Conservation (phyloP, 1,140 invertebrate species). For the Drosophila suzukii region DNA sequence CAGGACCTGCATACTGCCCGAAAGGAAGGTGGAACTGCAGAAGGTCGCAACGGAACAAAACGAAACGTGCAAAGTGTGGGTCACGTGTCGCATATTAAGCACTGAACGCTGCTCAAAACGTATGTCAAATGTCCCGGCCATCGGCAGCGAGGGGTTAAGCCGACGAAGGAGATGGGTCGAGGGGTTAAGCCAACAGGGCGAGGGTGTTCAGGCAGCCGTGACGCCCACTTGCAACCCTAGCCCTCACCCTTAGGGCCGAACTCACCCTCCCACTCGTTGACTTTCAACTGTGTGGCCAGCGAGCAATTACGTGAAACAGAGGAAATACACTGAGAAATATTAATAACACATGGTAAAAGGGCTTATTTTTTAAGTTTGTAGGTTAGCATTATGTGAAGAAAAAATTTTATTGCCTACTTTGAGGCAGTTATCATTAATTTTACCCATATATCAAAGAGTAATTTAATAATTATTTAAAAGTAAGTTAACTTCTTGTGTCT, state of each 20-base stretch:
- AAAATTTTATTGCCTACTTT: neutral
- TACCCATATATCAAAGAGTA: no score
- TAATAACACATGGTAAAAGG: no score
- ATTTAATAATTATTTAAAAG: no score
- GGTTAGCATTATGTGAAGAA: neutral
- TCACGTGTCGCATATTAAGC: constrained; percentile 78
- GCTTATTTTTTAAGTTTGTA: no score
- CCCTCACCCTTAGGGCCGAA: constrained; percentile 14
- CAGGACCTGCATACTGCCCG: constrained; percentile 65
- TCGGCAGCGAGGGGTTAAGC: constrained; percentile 21
- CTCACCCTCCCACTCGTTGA: constrained; percentile 44
- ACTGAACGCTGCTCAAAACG: constrained; percentile 74
- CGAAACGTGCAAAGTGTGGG: constrained; percentile 73
- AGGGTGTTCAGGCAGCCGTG: constrained; percentile 74
- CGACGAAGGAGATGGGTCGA: neutral
- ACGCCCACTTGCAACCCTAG: constrained; percentile 65
- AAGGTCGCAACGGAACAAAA: constrained; percentile 31
- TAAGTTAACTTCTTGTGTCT: no score
- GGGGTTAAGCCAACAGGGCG: constrained; percentile 40
- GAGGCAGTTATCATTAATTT: no score
- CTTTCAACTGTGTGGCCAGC: constrained; percentile 74
- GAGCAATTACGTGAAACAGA: constrained; percentile 54
- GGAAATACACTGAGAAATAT: constrained; percentile 10
- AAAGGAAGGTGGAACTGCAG: constrained; percentile 52
- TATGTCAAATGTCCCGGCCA: constrained; percentile 68